Evolutionary conservation across 2,113 vertebrate genomes (phyloP), one percentile per base, ranked within the genome.

Genomic region (Notarius lentiginosus): DNA sequence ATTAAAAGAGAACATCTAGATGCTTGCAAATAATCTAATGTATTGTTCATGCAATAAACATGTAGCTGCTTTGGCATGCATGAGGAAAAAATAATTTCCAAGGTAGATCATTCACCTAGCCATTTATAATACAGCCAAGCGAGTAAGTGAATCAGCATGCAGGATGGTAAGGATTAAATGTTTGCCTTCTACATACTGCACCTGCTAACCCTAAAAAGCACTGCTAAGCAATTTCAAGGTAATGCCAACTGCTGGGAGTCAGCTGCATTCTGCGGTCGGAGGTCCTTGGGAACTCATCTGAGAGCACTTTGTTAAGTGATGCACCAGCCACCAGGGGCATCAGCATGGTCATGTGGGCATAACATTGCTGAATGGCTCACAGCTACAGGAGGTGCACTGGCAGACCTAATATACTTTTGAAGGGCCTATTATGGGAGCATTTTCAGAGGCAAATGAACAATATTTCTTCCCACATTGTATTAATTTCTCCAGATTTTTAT

Each of bases 301-400:
- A 41, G 79, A 61, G 56, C 79, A 81, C 30, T 81, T 81, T 58
- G 53, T 80, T 81, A 81, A 81, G 79, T 81, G 79, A 81, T 81
- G 79, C 79, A 12, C 56, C 20, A 81, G 30, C 18, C 79, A 61
- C 47, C 56, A 81, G 79, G 41, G 79, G 79, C 56, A 81, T 81
- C 30, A 81, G 79, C 56, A 61, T 22, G 58, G 79, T 81, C 30
- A 61, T 81, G 30, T 81, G 56, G 79, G 56, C 56, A 61, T 81
- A 81, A 47, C 79, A 47, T 5, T 81, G 79, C 79, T 81, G 58
- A 61, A 81, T 56, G 34, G 79, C 24, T 9, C 56, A 22, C 56
- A 20, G 56, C 12, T 61, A 58, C 18, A 81, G 34, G 20, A 41
- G 5, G 11, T 47, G 30, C 79, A 61, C 56, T 47, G 11, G 30